Base-by-base conservation (phyloP, 23 tunicate species). In the Phallusia fumigata region DNA sequence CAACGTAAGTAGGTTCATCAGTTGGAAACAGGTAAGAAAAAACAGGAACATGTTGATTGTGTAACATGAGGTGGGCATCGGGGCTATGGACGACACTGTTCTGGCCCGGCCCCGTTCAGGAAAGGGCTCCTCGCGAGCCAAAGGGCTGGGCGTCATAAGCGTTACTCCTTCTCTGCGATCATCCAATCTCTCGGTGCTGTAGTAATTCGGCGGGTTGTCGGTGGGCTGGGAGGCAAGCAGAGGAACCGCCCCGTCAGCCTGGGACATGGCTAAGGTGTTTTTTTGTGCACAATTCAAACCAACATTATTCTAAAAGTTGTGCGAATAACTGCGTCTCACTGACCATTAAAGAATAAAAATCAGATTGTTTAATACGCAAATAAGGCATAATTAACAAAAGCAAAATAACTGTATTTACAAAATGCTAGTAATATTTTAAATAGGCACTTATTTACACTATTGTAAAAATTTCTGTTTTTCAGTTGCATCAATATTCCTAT, bases 41-140 rank as follows among this genome's bases (percentile, higher is more conserved):
- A 87, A 80, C 3, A 92, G 80, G 81, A 92, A 92, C 32, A 81
- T 79, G 73, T 92, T 92, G 35, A 92, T 90, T 11, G 91, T 92
- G 83, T 87, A 92, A 49, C 88, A 86, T 64, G 94, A 93, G 65
- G 79, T 81, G 21, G 95, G 95, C 52, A 86, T 88, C 35, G 95
- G 95, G 19, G 95, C 95, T 15, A 86, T 77, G 74, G 90, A 81
- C 3, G 95, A 81, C 6, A 90, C 74, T 13, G 91, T 87, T 1
- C 86, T 85, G 19, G 80, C 77, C n/a, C 91, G 65, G 21, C 76
- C 85, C 30, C 84, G 64, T 21, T 74, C 76, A 8, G 65, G 65
- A 28, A 45, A 50, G 13, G 76, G 35, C 35, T 45, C 40, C 69
- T 58, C 28, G 3, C 28, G 69, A 3, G 69, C 15, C 69, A 58